Conservation (phyloP, 2,888 invertebrate genomes). For the Lycaena phlaeas region DNA sequence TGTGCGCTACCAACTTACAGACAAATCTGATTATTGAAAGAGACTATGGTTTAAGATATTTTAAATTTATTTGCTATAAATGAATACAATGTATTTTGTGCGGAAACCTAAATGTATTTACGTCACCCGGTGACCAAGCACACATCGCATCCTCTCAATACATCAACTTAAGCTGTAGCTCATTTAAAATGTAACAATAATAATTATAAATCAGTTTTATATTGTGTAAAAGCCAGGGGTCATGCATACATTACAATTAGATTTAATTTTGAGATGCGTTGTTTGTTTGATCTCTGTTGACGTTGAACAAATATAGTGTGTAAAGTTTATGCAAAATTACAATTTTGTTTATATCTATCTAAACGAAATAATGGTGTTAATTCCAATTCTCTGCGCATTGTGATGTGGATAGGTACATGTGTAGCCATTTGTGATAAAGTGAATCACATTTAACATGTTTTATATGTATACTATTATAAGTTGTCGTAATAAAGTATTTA, state of each 20-base stretch:
- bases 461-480: conserved; percentile 71
- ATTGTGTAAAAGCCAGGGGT: conserved; percentile 11
- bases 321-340: conserved; percentile 64
- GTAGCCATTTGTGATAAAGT: conserved; percentile 66
- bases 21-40: conserved; percentile 65
- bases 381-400: conserved; percentile 61
- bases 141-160: conserved; percentile 16
- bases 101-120: conserved; percentile 62
- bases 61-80: conserved; percentile 72
- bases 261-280: conserved; percentile 27
- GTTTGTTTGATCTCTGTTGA: conserved; percentile 56
- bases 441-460: conserved; percentile 70
- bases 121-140: conserved; percentile 47
- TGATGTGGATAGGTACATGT: conserved; percentile 65
- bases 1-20: conserved; percentile 47
- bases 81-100: conserved; percentile 70
- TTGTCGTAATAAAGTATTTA: conserved; percentile 74
- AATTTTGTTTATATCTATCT: conserved; percentile 53
- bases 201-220: conserved; percentile 22
- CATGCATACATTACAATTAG: conserved; percentile 1
- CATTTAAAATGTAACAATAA: conserved; percentile 3
- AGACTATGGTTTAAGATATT: conserved; percentile 74
- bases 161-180: not conserved
- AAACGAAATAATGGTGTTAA: conserved; percentile 37
- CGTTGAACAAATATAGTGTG: conserved; percentile 69